A percentile compares a stretch with the other conserved stretches of the same genome.
Conservation (phyloP, 2,888 invertebrate genomes). For the Elegia similella region DNA sequence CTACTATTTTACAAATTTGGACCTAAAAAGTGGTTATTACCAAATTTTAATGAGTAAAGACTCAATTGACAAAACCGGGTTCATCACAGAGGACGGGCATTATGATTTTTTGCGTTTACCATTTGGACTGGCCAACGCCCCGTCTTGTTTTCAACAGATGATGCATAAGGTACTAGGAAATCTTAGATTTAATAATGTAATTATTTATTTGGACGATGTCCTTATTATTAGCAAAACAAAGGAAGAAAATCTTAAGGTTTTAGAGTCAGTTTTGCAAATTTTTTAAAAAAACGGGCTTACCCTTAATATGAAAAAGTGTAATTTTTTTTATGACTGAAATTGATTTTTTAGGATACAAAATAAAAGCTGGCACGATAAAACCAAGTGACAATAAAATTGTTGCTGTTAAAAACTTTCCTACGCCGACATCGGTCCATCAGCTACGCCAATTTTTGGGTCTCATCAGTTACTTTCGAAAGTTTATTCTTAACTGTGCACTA, state of each 20-base stretch:
- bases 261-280: slow-evolving; percentile 22
- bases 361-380: slow-evolving; percentile 22
- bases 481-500: slow-evolving; percentile 35
- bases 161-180: background rate
- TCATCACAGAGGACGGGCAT: slow-evolving; percentile 30
- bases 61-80: slow-evolving; percentile 45
- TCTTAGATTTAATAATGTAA: slow-evolving; percentile 15
- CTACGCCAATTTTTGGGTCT: slow-evolving; percentile 32
- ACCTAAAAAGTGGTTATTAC: slow-evolving; percentile 40
- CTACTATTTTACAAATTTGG: slow-evolving; percentile 37
- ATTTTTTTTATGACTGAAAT: slow-evolving; percentile 29
- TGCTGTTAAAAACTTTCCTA: slow-evolving; percentile 25
- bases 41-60: slow-evolving; percentile 49
- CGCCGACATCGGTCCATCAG: slow-evolving; percentile 29
- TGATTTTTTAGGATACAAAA: slow-evolving; percentile 31
- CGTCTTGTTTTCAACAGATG: no score
- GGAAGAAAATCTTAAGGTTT: slow-evolving; percentile 19
- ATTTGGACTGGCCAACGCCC: slow-evolving; percentile 27
- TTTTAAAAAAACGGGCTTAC: slow-evolving; percentile 28
- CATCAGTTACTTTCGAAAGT: slow-evolving; percentile 38
- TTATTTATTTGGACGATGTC: slow-evolving; percentile 23
- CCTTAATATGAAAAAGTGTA: slow-evolving; percentile 34
- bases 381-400: slow-evolving; percentile 28
- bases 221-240: slow-evolving; percentile 19
- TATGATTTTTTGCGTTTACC: slow-evolving; percentile 41